Conservation (phyloP, 1,140 invertebrate genomes). For the Drosophila ironensis region DNA sequence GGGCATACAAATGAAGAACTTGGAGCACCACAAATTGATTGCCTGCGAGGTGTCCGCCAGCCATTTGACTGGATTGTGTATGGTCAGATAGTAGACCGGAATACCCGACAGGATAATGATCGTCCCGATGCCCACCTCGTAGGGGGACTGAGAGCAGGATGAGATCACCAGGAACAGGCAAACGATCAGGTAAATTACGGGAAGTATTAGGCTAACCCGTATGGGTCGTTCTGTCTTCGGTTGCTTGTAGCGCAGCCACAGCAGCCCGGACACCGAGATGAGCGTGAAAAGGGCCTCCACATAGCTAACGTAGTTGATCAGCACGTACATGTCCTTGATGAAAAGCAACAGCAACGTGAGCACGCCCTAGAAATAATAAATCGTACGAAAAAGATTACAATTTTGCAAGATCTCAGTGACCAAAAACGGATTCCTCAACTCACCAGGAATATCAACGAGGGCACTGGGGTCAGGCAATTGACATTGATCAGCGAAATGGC, state of each 20-base stretch:
- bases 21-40: constrained; percentile 87
- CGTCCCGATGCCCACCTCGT: constrained; percentile 92
- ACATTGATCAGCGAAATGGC: constrained; percentile 94
- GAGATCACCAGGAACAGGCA: constrained; percentile 93
- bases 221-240: constrained; percentile 91
- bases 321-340: constrained; percentile 92
- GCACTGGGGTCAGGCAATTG: constrained; percentile 92
- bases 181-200: constrained; percentile 92
- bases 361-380: constrained; percentile 89
- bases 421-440: too few relatives aligned
- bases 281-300: constrained; percentile 97
- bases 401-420: too few relatives aligned
- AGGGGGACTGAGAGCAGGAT: constrained; percentile 88
- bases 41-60: constrained; percentile 83
- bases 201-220: constrained; percentile 86
- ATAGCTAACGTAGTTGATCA: constrained; percentile 97
- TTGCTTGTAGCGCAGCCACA: constrained; percentile 91
- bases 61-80: constrained; percentile 87
- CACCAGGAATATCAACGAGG: constrained; percentile 95
- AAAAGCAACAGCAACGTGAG: constrained; percentile 92
- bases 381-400: constrained; percentile 68
- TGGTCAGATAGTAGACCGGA: constrained; percentile 94
- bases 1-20: constrained; percentile 89
- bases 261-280: constrained; percentile 91
- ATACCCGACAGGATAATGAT: constrained; percentile 91